Evolutionary conservation across 1,140 invertebrate genomes (phyloP).

Genomic region (Kradibia gibbosae): DNA sequence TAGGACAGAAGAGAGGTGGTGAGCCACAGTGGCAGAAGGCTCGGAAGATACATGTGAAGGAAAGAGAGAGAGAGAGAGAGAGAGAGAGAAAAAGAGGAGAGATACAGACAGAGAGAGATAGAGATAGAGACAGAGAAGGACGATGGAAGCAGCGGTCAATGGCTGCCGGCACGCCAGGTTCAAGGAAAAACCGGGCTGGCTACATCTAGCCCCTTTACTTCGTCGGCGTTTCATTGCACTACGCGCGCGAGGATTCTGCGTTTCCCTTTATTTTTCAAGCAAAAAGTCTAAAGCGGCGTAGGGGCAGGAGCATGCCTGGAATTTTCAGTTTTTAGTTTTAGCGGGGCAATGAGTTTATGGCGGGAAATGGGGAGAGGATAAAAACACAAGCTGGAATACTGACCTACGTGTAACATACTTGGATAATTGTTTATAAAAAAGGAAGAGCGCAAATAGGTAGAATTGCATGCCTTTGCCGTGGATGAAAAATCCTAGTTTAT

Average conservation of each 20-base stretch:
- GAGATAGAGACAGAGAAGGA: neutral
- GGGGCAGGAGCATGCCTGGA: neutral
- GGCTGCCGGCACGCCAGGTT: conserved; percentile 47
- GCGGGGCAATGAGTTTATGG: neutral
- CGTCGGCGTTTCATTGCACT: conserved; percentile 18
- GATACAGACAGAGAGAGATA: neutral
- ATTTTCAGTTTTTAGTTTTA: conserved; percentile 19
- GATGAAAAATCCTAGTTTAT: neutral
- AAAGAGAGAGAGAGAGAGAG: neutral
- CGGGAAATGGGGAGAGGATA: neutral
- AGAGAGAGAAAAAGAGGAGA: neutral
- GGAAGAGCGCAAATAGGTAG: neutral
- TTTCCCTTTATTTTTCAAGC: conserved; percentile 42
- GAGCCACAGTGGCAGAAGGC: neutral
- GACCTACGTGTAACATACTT: conserved; percentile 4
- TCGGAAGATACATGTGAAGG: neutral
- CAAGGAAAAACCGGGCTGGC: conserved; percentile 49
- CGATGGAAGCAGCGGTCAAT: conserved; percentile 42
- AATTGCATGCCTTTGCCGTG: neutral
- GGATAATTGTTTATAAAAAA: conserved; percentile 17
- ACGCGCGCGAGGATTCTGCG: neutral
- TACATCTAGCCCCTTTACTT: conserved; percentile 12
- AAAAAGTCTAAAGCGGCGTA: neutral
- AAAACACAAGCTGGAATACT: neutral
- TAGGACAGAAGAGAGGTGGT: neutral